These are phyloP conservation scores for Machimus rusticus DNA, from an alignment of 2,888 invertebrate genomes.

Conservation along the genomic window DNA sequence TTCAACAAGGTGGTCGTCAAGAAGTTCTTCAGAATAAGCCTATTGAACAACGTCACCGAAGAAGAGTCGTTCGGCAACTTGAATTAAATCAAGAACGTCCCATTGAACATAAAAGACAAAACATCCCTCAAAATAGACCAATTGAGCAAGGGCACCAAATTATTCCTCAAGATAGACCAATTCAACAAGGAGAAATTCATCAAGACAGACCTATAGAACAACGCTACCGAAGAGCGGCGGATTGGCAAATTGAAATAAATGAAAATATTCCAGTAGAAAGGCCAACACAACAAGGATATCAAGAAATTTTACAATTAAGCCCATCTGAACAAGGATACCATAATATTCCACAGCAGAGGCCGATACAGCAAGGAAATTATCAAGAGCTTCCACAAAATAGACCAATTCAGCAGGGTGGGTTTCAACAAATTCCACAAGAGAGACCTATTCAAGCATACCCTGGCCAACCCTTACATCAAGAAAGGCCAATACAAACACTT, in stretches of 20 bases:
- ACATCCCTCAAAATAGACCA: slow-evolving; percentile 7
- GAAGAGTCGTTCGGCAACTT: background rate
- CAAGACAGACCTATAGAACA: background rate
- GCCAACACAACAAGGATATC: background rate
- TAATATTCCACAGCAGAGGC: background rate
- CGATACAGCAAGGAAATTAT: background rate
- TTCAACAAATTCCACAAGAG: background rate
- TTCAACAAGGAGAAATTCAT: background rate
- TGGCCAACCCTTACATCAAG: background rate
- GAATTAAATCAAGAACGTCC: background rate
- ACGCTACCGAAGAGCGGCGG: background rate
- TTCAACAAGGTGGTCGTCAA: background rate
- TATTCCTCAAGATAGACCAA: background rate
- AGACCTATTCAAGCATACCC: background rate
- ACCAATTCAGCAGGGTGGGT: background rate
- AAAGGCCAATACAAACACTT: background rate
- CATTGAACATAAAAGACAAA: background rate
- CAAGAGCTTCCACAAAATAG: background rate
- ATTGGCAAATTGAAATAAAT: background rate
- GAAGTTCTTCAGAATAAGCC: background rate
- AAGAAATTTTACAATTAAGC: background rate
- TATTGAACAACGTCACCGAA: background rate
- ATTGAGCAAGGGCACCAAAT: background rate
- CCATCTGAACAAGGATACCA: background rate
- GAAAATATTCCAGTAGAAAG: background rate